These are phyloP conservation scores for Triplophysa siluroides DNA, from an alignment of 2,113 vertebrate genomes.

Conservation along the genomic window DNA sequence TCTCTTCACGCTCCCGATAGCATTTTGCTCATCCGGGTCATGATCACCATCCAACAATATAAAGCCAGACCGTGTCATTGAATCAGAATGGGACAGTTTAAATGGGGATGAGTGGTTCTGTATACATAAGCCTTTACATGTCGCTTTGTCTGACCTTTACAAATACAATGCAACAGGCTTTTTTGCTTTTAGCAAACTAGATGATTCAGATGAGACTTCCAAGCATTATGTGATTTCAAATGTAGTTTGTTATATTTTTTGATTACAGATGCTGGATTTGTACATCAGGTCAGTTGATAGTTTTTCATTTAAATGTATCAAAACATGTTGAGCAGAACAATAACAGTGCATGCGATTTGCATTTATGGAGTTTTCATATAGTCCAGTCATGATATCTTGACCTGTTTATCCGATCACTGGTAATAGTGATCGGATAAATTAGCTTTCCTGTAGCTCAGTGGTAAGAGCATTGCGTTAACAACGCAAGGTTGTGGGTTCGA, in stretches of 20 bases:
- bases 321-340: too few species aligned
- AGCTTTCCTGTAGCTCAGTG: too few species aligned
- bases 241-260: too few species aligned
- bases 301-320: too few species aligned
- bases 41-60: not conserved
- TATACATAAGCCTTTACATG: not conserved
- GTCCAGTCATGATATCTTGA: too few species aligned
- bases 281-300: not conserved
- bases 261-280: not conserved
- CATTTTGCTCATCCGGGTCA: conserved; percentile 3
- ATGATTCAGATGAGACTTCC: not conserved
- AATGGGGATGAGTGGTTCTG: not conserved
- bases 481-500: too few species aligned
- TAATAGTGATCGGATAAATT: too few species aligned
- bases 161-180: not conserved
- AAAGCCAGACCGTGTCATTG: not conserved
- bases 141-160: not conserved
- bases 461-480: too few species aligned
- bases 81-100: not conserved
- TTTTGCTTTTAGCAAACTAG: not conserved
- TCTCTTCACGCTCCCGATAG: not conserved
- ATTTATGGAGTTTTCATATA: too few species aligned
- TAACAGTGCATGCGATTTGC: too few species aligned
- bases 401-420: too few species aligned
- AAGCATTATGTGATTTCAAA: not conserved